Percentiles rank a stretch among this genome's conserved stretches.
phyloP scores from a whole-genome alignment of 2,888 invertebrate genomes.

The Hanleya hanleyi region DNA sequence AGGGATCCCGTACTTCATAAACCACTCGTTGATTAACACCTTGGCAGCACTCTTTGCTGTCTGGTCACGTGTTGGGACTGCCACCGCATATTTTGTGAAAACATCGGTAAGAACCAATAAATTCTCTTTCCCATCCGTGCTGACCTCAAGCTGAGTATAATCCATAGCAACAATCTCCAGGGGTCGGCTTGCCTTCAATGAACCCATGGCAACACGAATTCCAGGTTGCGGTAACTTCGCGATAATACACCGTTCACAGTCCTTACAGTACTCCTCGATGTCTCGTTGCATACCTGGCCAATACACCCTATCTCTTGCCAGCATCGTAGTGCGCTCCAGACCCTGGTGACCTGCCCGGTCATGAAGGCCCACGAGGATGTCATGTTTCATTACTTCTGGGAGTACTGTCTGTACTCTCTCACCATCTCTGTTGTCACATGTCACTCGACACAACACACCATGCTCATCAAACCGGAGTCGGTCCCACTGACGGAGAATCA shows the following conservation, averaged over 20 bases:
- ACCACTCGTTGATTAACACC: conserved; percentile 28
- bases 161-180: conserved; percentile 5
- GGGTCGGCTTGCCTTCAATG: neutral
- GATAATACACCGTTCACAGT: conserved; percentile 9
- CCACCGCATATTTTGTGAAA: conserved; percentile 23
- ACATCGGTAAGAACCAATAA: conserved; percentile 25
- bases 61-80: conserved; percentile 23
- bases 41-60: conserved; percentile 19
- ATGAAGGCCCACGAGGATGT: neutral
- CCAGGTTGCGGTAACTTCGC: neutral
- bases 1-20: conserved; percentile 21
- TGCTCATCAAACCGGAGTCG: neutral
- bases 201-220: neutral
- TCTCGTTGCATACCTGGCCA: neutral
- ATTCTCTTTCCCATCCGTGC: conserved; percentile 13
- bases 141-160: neutral
- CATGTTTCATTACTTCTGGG: neutral
- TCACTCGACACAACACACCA: neutral
- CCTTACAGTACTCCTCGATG: neutral
- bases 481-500: conserved; percentile 10
- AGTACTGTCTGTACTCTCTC: neutral
- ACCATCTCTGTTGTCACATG: neutral
- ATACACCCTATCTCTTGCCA: conserved; percentile 4
- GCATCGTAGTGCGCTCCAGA: neutral
- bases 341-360: conserved; percentile 17